Conservation (phyloP, 2,797 vertebrate species). For the Liasis olivaceus region DNA sequence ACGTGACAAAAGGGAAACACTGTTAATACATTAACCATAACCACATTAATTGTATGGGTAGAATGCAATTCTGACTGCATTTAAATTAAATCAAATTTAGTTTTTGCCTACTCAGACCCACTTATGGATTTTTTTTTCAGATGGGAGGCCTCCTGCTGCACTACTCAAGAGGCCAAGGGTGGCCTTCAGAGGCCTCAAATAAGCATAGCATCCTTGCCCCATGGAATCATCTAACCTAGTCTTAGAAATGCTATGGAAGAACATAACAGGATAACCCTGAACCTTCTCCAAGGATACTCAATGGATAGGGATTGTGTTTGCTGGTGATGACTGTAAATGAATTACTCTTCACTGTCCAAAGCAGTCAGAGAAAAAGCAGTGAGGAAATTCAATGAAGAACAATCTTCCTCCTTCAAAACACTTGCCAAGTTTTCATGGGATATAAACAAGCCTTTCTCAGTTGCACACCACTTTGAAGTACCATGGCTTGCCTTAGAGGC, state of each 20-base stretch:
- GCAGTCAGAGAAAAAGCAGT: constrained; percentile 45
- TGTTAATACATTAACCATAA: background rate
- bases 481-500: background rate
- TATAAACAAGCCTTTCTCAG: constrained; percentile 28
- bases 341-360: constrained; percentile 55
- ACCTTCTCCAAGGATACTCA: background rate
- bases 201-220: background rate
- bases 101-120: background rate
- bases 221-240: background rate
- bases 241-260: background rate
- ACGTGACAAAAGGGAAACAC: background rate
- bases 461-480: constrained; percentile 25
- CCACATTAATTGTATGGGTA: background rate
- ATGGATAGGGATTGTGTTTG: background rate
- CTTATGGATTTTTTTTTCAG: background rate
- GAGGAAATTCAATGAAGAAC: constrained; percentile 60
- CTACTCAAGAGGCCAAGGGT: background rate
- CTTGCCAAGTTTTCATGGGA: constrained; percentile 51
- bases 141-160: background rate
- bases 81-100: background rate
- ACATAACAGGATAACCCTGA: background rate
- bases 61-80: background rate
- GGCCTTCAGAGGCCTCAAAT: background rate
- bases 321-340: background rate
- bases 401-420: constrained; percentile 63